Conservation (phyloP, 2,888 invertebrate species). For the Byasa hedistus region DNA sequence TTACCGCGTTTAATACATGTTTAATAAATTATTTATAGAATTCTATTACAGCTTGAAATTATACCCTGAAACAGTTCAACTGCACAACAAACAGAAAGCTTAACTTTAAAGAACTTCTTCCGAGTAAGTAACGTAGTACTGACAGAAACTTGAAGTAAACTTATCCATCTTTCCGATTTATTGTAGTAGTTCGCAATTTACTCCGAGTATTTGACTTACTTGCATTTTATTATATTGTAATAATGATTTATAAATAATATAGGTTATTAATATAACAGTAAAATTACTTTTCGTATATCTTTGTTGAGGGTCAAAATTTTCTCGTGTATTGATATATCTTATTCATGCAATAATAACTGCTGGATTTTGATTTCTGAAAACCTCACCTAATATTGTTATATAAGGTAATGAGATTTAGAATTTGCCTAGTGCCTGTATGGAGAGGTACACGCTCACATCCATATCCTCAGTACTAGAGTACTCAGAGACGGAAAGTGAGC, state of each 20-base stretch:
- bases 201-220: not conserved
- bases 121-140: constrained; percentile 11
- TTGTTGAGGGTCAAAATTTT: no score
- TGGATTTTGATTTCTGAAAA: no score
- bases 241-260: not conserved
- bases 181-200: constrained; percentile 21
- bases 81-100: constrained; percentile 7
- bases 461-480: no score
- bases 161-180: constrained; percentile 14
- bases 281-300: not conserved
- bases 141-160: constrained; percentile 17
- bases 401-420: no score
- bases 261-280: not conserved
- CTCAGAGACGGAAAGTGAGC: no score
- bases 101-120: constrained; percentile 17
- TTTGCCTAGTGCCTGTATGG: no score
- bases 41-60: not conserved
- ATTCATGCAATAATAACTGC: no score
- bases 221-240: not conserved
- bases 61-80: not conserved
- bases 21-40: not conserved
- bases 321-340: no score
- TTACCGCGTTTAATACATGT: not conserved
- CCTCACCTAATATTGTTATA: no score
- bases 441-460: no score